Percentiles rank a stretch among this genome's conserved stretches.
Evolutionary conservation across 2,797 vertebrate species (phyloP).

Genomic region (Phoxinus dragarum): DNA sequence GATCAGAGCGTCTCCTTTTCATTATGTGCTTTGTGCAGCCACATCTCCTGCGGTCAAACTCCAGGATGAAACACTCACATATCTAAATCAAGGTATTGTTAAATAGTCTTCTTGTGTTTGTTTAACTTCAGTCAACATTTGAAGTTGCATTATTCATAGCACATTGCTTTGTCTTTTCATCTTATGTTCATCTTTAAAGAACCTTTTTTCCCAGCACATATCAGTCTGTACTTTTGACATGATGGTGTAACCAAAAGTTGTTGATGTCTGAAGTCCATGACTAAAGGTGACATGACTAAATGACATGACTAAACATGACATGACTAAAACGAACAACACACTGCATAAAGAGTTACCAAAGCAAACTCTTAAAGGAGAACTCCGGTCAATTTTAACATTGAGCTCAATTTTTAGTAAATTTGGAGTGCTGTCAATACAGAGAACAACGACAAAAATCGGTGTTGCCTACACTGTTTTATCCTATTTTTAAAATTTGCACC

Average conservation of each 20-base stretch:
- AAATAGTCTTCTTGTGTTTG: neutral
- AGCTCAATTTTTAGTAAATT: too few relatives aligned
- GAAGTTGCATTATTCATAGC: neutral
- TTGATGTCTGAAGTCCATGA: slow-evolving; percentile 11
- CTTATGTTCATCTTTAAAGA: neutral
- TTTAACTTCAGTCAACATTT: neutral
- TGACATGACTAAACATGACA: neutral
- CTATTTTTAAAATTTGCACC: too few relatives aligned
- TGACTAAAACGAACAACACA: neutral
- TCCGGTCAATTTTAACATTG: too few relatives aligned
- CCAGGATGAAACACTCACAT: slow-evolving; percentile 92
- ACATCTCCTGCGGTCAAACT: slow-evolving; percentile 92
- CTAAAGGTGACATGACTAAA: slow-evolving; percentile 2
- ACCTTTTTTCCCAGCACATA: neutral
- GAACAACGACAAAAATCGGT: too few relatives aligned
- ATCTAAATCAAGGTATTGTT: slow-evolving; percentile 93
- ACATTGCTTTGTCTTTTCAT: neutral
- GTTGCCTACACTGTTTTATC: too few relatives aligned
- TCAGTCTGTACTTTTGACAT: neutral
- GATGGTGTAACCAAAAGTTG: neutral
- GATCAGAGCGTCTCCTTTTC: slow-evolving; percentile 81
- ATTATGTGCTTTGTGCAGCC: slow-evolving; percentile 88
- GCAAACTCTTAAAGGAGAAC: neutral
- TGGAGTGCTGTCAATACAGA: too few relatives aligned
- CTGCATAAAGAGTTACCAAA: neutral